These are phyloP conservation scores for Drosophila buzzatii DNA, from an alignment of 2,888 invertebrate genomes.

Conservation along the genomic window DNA sequence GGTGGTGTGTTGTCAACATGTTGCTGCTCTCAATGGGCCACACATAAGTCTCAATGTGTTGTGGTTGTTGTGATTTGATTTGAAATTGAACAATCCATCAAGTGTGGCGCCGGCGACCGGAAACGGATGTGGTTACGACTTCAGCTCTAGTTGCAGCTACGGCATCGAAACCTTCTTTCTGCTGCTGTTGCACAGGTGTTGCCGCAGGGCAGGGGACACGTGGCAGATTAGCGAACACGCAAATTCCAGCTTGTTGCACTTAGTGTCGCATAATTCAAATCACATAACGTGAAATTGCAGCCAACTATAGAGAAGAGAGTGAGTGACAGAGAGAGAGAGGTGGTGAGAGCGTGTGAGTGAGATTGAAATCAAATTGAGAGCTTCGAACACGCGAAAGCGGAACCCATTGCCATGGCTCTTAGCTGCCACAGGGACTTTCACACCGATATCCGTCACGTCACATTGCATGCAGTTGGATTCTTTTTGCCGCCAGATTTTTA, in stretches of 20 bases:
- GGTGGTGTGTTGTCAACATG: slow-evolving; percentile 85
- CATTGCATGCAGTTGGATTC: slow-evolving; percentile 17
- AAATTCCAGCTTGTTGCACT: slow-evolving; percentile 66
- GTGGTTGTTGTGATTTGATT: slow-evolving; percentile 32
- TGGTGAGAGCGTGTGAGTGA: slow-evolving; percentile 19
- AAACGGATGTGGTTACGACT: slow-evolving; percentile 20
- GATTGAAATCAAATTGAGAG: slow-evolving; percentile 41
- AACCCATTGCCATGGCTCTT: slow-evolving; percentile 45
- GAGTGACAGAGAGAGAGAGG: slow-evolving; percentile 23
- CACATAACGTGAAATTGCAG: slow-evolving; percentile 57
- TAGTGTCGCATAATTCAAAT: slow-evolving; percentile 61
- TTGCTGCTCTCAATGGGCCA: slow-evolving; percentile 62
- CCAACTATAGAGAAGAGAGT: slow-evolving; percentile 45
- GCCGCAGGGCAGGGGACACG: slow-evolving; percentile 2
- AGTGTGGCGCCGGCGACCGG: slow-evolving; percentile 31
- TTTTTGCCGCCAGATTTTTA: slow-evolving; percentile 17
- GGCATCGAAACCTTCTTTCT: slow-evolving; percentile 10
- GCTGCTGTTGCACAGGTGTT: not conserved
- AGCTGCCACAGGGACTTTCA: slow-evolving; percentile 11
- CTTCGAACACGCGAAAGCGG: slow-evolving; percentile 38
- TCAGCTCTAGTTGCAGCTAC: slow-evolving; percentile 15
- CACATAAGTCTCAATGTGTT: slow-evolving; percentile 55
- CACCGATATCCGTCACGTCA: slow-evolving; percentile 42
- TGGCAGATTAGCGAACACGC: slow-evolving; percentile 3
- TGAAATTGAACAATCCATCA: slow-evolving; percentile 64